These are phyloP conservation scores for Holotrichia oblita DNA, from an alignment of 1,140 invertebrate genomes.

Conservation along the genomic window DNA sequence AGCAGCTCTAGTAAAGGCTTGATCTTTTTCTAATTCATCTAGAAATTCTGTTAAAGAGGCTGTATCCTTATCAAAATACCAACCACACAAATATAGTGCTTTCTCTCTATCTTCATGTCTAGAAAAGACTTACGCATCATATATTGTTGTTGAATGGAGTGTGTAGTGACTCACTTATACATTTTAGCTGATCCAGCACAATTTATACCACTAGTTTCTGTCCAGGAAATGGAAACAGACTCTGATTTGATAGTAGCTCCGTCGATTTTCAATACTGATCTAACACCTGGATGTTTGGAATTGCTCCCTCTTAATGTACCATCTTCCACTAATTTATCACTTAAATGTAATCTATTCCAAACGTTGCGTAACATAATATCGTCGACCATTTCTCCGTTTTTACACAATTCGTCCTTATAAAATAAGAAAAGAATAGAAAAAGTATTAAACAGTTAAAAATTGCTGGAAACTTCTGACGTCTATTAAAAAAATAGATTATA, in stretches of 20 bases:
- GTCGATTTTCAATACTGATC: conserved; percentile 68
- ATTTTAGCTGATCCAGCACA: conserved; percentile 59
- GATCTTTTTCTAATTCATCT: conserved; percentile 70
- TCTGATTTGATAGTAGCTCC: conserved; percentile 65
- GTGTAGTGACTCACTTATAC: conserved; percentile 62
- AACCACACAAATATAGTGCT: conserved; percentile 86
- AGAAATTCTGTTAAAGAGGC: conserved; percentile 61
- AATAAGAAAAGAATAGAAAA: background rate
- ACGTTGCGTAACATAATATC: conserved; percentile 70
- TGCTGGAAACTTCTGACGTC: too few relatives aligned
- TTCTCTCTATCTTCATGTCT: conserved; percentile 81
- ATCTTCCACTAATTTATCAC: conserved; percentile 74
- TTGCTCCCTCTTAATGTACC: conserved; percentile 64
- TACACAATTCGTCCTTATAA: conserved; percentile 66
- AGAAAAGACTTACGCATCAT: conserved; percentile 46
- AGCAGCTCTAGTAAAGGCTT: conserved; percentile 82
- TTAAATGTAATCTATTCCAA: conserved; percentile 81
- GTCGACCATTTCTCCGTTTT: conserved; percentile 74
- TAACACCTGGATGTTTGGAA: conserved; percentile 77
- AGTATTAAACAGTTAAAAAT: too few relatives aligned
- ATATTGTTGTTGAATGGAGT: background rate
- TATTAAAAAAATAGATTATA: too few relatives aligned
- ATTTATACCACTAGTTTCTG: conserved; percentile 61
- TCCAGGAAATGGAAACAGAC: conserved; percentile 63
- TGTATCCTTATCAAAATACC: conserved; percentile 77